Evolutionary conservation across 1,140 invertebrate genomes (phyloP), one percentile per base, ranked within the genome.

Genomic region (Centruroides sculpturatus): DNA sequence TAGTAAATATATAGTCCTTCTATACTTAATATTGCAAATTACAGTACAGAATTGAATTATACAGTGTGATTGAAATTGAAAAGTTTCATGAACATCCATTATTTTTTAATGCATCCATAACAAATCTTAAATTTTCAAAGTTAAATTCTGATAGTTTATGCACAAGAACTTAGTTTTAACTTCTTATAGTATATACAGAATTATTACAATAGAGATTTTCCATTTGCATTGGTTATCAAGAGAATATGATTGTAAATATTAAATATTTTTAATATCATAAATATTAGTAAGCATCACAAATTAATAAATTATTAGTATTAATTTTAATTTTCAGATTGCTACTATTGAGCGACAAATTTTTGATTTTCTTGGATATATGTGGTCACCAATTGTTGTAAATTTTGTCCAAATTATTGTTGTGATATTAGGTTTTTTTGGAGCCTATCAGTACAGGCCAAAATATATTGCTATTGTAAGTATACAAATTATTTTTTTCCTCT

Each of bases 321-420:
- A 35, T 36, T 64, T 58, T 59, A 64, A 41, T 56, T 73, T 72
- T 23, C 66, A 77, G 91, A 78, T 94, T 70, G 81, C 87, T 61
- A 89, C 89, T 59, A 76, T 89, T 72, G 87, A 92, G 74, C 80
- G 92, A 66, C 91, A 95, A 80, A 82, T 93, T 57, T 94, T 96
- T 79, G 92, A 96, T 72, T 96, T 96, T 70, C 77, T 97, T 64
- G 92, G 92, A 49, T 95, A 87, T 76, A 89, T 96, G 85, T 97
- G 92, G 92, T 83, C 89, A 66, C 89, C 91, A 54, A 95, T 96
- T 72, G 80, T 94, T 68, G 82, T 86, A 61, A 94, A 94, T 73
- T 94, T 95, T 74, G 82, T 94, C 68, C 87, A 94, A 69, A 89
- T 94, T 68, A 81, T 95, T 62, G 87, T 92, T 69, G 84, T 92